These are phyloP conservation scores for Rutilus rutilus DNA, from an alignment of 2,113 vertebrate genomes.

Conservation along the genomic window DNA sequence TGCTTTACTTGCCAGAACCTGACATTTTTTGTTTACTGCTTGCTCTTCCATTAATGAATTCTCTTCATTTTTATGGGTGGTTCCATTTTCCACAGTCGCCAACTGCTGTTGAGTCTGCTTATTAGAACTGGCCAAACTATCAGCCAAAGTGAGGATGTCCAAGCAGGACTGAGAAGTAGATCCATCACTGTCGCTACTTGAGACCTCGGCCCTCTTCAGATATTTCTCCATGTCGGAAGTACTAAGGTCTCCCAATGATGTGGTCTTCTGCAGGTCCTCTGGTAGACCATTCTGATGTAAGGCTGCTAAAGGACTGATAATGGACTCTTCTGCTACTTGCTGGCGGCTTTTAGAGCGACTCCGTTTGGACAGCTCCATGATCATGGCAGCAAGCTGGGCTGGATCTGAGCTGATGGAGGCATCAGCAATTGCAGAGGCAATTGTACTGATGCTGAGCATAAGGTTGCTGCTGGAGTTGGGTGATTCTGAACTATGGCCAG, in stretches of 20 bases:
- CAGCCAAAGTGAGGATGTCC: slow-evolving; percentile 65
- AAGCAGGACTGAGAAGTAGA: slow-evolving; percentile 70
- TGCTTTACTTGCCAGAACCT: not conserved
- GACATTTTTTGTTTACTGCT: not conserved
- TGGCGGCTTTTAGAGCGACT: slow-evolving; percentile 59
- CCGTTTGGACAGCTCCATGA: slow-evolving; percentile 86
- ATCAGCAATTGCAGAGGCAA: slow-evolving; percentile 90
- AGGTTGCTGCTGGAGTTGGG: slow-evolving; percentile 66
- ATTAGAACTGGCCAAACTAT: slow-evolving; percentile 56
- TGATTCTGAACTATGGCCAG: slow-evolving; percentile 45
- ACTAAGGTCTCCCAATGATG: slow-evolving; percentile 64
- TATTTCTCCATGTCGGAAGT: slow-evolving; percentile 90
- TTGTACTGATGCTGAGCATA: slow-evolving; percentile 90
- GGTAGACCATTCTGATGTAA: slow-evolving; percentile 50
- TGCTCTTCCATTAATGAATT: not conserved
- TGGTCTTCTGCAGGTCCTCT: slow-evolving; percentile 70
- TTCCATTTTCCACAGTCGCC: slow-evolving; percentile 26
- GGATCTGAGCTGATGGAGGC: slow-evolving; percentile 88
- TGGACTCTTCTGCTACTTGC: slow-evolving; percentile 36
- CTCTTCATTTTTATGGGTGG: slow-evolving; percentile 6
- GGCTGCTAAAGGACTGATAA: slow-evolving; percentile 22
- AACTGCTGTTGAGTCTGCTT: slow-evolving; percentile 23
- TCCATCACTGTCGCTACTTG: slow-evolving; percentile 69
- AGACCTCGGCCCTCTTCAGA: slow-evolving; percentile 78
- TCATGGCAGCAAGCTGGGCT: slow-evolving; percentile 91